Conservation (phyloP, 2,113 vertebrate genomes). For the Glareola pratincola region DNA sequence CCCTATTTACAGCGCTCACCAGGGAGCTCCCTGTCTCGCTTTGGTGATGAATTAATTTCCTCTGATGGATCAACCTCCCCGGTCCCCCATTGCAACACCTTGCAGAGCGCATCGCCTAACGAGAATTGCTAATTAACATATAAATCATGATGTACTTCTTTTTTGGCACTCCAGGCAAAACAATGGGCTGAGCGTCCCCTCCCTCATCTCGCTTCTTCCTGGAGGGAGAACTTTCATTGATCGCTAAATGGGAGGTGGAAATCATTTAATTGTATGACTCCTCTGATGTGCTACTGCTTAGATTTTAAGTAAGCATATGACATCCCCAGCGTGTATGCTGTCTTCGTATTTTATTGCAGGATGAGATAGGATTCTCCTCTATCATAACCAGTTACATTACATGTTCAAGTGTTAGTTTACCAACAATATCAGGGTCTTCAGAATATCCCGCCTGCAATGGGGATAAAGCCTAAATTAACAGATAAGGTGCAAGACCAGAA, state of each 20-base stretch:
- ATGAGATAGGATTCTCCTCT: not conserved
- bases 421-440: not conserved
- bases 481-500: not conserved
- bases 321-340: not conserved
- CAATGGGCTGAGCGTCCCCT: not conserved
- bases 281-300: not conserved
- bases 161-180: slow-evolving; percentile 40
- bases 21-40: slow-evolving; percentile 41
- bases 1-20: slow-evolving; percentile 48
- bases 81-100: slow-evolving; percentile 30
- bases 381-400: rapidly evolving
- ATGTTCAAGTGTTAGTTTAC: not conserved
- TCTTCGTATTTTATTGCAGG: not conserved
- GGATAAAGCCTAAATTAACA: not conserved
- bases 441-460: not conserved
- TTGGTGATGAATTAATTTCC: slow-evolving; percentile 62
- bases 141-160: slow-evolving; percentile 54
- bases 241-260: slow-evolving; percentile 47
- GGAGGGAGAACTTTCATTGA: slow-evolving; percentile 51
- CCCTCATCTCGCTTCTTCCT: not conserved
- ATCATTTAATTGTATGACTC: not conserved
- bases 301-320: not conserved
- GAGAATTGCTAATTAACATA: slow-evolving; percentile 45
- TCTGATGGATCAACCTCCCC: not conserved
- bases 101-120: slow-evolving; percentile 11